Evolutionary conservation across 2,888 invertebrate genomes (phyloP).

Genomic region (Chrysina gloriosa): DNA sequence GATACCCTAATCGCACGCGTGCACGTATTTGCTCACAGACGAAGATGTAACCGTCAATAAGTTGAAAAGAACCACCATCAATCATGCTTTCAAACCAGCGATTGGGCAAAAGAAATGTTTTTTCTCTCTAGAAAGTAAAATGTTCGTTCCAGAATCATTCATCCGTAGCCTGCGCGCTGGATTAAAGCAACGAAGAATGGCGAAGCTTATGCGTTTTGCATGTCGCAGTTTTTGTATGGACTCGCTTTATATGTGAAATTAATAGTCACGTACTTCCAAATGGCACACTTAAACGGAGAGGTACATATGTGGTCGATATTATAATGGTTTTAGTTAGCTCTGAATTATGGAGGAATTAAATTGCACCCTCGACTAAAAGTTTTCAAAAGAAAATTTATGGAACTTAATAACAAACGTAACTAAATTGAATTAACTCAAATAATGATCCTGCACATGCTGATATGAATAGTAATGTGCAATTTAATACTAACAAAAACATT

Average conservation of each 20-base stretch:
- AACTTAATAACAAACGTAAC: too few species aligned
- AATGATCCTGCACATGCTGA: too few species aligned
- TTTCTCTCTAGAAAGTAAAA: conserved; percentile 20
- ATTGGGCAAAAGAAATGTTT: conserved; percentile 40
- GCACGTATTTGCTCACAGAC: conserved; percentile 19
- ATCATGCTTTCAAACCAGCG: conserved; percentile 49
- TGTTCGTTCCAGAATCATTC: conserved; percentile 27
- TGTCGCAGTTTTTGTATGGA: conserved; percentile 6
- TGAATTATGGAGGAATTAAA: background rate
- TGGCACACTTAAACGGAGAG: too few species aligned
- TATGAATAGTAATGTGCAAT: too few species aligned
- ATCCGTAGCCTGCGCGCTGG: background rate
- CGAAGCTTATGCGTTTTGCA: conserved; percentile 18
- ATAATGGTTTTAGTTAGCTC: background rate
- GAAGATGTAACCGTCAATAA: conserved; percentile 48
- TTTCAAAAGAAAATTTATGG: too few species aligned
- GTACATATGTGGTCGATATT: background rate
- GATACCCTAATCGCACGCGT: background rate
- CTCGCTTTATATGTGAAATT: background rate
- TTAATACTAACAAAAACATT: too few species aligned
- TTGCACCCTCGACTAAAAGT: too few species aligned
- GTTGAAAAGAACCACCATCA: conserved; percentile 49
- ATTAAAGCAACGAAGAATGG: conserved; percentile 14
- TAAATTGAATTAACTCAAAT: too few species aligned
- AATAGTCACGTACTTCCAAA: background rate